phyloP scores from a whole-genome alignment of 2,888 invertebrate genomes.

The Leucophenga montana region DNA sequence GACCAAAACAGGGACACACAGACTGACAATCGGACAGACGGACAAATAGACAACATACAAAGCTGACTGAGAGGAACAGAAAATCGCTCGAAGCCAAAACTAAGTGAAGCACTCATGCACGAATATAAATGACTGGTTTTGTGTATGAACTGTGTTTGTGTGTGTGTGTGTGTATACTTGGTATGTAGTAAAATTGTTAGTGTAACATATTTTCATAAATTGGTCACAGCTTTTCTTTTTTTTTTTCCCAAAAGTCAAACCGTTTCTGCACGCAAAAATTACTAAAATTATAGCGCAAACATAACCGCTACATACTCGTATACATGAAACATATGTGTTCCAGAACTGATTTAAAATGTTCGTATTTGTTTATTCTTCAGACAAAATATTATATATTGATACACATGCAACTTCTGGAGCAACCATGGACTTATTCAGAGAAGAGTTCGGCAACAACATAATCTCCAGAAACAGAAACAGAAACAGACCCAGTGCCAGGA shows the following conservation, averaged over 20 bases:
- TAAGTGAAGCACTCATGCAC: background rate
- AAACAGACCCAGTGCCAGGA: no score
- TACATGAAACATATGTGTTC: background rate
- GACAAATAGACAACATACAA: background rate
- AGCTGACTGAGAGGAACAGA: background rate
- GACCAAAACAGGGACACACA: background rate
- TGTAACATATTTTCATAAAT: slow-evolving; percentile 62
- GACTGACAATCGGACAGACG: slow-evolving; percentile 1
- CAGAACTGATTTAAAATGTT: background rate
- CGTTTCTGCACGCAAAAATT: slow-evolving; percentile 40
- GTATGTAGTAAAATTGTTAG: slow-evolving; percentile 22
- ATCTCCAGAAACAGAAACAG: no score
- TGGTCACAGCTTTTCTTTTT: slow-evolving; percentile 58
- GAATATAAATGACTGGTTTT: background rate
- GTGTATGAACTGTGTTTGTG: background rate
- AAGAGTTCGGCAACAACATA: no score
- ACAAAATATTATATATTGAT: no score
- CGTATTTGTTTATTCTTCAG: no score
- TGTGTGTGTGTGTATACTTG: background rate
- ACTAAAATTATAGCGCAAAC: slow-evolving; percentile 57
- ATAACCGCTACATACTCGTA: slow-evolving; percentile 50
- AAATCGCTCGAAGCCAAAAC: background rate
- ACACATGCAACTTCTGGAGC: no score
- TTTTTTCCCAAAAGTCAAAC: background rate
- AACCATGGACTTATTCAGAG: no score